Base-by-base conservation (phyloP, 2,888 invertebrate genomes). In the Antheraea yamamai region DNA sequence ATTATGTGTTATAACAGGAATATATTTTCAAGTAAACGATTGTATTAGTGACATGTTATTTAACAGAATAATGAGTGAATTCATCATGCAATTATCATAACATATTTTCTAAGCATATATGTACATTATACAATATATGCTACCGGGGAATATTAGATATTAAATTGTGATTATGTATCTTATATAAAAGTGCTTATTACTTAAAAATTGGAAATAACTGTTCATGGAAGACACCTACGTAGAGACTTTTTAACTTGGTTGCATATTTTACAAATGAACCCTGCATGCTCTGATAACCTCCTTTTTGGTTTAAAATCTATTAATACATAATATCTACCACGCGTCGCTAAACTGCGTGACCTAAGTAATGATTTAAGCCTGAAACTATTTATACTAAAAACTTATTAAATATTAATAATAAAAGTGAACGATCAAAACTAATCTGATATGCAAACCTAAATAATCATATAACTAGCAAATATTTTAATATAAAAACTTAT, bases 1-100 rank as follows among this genome's bases (percentile, higher is more conserved):
- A 85, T 84, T 84, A 84, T 84, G 80, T 79, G 81, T 71, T 47
- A 39, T 35, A 70, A 80, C 76, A 80, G 83, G 81, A 74, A 75
- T 75, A 76, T 79, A 78, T 80, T 66, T 74, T 51, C 10, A 55
- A 74, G 20, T n/a, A 23, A 70, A 52, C 23, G 18, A 74, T 66
- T 64, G 39, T 30, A 18, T 35, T 20, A 74, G 20, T 66, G 47
- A n/a, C 4, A 73, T 16, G 26, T 66, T 66, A 66, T 66, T 16
- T 30, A 66, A 0, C 30, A 66, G 64, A 66, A 66, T 30, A 66
- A 16, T 30, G 30, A 66, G 18, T 66, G 23, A n/a, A 23, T 23
- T 61, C 16, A 30, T 66, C 30, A 66, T 16, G 26, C 4, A 66
- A 66, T 26, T 16, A 20, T 47, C 47, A 12, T 47, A 47, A 47